phyloP scores from a whole-genome alignment of 2,797 vertebrate species.

The Clarias platycephalus region DNA sequence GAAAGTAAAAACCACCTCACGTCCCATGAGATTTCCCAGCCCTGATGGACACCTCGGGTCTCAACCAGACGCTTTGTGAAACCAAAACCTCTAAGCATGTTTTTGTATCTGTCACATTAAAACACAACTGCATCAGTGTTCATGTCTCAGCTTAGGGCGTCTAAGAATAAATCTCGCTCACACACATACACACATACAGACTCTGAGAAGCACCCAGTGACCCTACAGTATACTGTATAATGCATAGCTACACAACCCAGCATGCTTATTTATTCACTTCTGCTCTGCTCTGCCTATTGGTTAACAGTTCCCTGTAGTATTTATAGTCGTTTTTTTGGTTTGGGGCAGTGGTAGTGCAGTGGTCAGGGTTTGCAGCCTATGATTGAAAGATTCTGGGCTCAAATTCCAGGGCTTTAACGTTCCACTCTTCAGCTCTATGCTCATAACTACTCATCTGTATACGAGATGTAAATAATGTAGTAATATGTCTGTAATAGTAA shows the following conservation, averaged over 20 bases:
- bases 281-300: neutral
- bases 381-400: constrained; percentile 3
- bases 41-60: neutral
- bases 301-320: constrained; percentile 5
- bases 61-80: neutral
- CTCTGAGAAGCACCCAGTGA: constrained; percentile 35
- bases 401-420: neutral
- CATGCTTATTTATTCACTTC: constrained; percentile 9
- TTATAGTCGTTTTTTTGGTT: neutral
- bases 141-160: constrained; percentile 33
- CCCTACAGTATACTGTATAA: constrained; percentile 13
- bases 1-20: neutral
- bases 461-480: neutral
- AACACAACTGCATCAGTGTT: neutral
- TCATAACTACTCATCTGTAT: neutral
- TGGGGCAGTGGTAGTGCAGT: neutral
- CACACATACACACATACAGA: constrained; percentile 23
- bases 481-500: neutral
- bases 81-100: neutral
- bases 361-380: neutral
- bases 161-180: constrained; percentile 51
- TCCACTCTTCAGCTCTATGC: neutral
- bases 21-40: neutral
- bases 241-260: constrained; percentile 5
- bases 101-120: neutral